These are phyloP conservation scores for Erebia ligea DNA, from an alignment of 2,888 invertebrate genomes.

Conservation along the genomic window DNA sequence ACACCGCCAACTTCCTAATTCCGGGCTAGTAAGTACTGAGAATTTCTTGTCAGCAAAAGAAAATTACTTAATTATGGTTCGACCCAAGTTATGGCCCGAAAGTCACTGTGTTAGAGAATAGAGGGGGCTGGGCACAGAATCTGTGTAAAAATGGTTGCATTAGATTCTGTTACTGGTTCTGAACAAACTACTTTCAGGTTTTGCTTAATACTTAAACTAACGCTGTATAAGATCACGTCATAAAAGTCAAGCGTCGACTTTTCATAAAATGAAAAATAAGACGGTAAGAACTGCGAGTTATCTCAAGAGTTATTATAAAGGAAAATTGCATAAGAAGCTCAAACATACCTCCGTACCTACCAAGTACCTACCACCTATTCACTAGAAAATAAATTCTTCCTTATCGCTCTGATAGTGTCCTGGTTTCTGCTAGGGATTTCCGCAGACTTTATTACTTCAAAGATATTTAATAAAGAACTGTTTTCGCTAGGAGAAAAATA, in stretches of 20 bases:
- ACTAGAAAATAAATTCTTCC: constrained; percentile 14
- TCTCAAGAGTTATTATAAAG: background rate
- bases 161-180: too few species aligned
- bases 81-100: too few species aligned
- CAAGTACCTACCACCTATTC: background rate
- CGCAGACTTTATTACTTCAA: constrained; percentile 7
- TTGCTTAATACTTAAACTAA: too few species aligned
- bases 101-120: too few species aligned
- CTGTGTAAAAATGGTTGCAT: too few species aligned
- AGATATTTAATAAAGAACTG: constrained; percentile 19
- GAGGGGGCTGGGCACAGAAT: too few species aligned
- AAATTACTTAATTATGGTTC: too few species aligned
- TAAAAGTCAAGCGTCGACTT: background rate
- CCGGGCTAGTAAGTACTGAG: too few species aligned
- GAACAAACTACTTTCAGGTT: too few species aligned
- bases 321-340: background rate
- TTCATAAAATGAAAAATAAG: background rate
- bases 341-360: background rate
- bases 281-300: background rate
- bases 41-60: too few species aligned
- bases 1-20: too few species aligned
- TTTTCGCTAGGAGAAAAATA: background rate
- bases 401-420: constrained; percentile 2
- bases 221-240: too few species aligned
- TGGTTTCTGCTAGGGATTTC: constrained; percentile 1